Base-by-base conservation (phyloP, 2,888 invertebrate genomes). In the Athrips mouffetella region DNA sequence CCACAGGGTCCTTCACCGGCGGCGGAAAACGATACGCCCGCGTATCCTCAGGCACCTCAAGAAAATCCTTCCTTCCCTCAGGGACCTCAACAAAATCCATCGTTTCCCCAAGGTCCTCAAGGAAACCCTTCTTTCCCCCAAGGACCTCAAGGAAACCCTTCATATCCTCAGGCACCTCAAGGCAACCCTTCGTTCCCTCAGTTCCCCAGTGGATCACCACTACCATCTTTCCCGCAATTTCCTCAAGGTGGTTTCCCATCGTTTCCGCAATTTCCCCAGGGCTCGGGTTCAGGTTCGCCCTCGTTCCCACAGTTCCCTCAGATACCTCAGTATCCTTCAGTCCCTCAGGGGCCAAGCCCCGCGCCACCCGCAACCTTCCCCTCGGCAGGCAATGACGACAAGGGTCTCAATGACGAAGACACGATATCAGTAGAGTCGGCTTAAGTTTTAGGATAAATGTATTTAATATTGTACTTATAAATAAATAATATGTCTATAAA, bases 391-490 rank as follows among this genome's bases (percentile, higher is more conserved):
- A 68, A 62, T 30, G 67, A 64, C n/a, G 73, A 76, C 50, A 67
- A 68, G 55, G 75, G 79, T 13, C 47, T 84, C 2, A 85, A 79
- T 50, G 84, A 87, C 21, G 87, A 84, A 69, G 88, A 88, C 47
- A 80, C 87, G 10, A 59, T 88, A 62, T 72, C 87, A n/a, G 77
- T 88, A 42, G 88, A 88, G 50, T 80, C 87, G 48, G 87, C 86
- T 48, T 80, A 72, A 67, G 45, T 18, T 37, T 37, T 20, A 16
- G 18, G 37, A 37, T 37, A 20, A 35, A 37, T 18, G 20, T 10
- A 18, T 13, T 35, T 35, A 35, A n/a, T n/a, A n/a, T n/a, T n/a
- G n/a, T n/a, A n/a, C n/a, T n/a, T n/a, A n/a, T n/a, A n/a, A n/a
- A n/a, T n/a, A n/a, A n/a, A n/a, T n/a, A n/a, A n/a, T n/a, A n/a